Base-by-base conservation (phyloP, 2,797 vertebrate species). In the Manis pentadactyla region DNA sequence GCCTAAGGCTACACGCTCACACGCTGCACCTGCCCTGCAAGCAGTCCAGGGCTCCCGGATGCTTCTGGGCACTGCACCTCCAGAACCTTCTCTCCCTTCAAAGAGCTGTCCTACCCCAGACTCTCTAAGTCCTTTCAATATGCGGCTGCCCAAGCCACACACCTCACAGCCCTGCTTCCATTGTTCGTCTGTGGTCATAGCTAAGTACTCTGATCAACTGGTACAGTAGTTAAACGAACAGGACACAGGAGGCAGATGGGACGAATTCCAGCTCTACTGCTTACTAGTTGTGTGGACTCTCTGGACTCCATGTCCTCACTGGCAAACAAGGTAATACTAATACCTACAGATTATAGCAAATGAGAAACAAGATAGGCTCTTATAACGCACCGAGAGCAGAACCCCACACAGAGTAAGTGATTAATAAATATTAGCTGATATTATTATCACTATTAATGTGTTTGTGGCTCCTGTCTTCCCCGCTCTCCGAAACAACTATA, bases 341-440 rank as follows among this genome's bases (percentile, higher is more conserved):
- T 8, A 7, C 37, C 84, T 57, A 12, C 66, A 49, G 15, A 10
- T 4, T 12, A 10, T 14, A 23, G 19, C 2, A 7, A 49, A 34
- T 81, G 29, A 4, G 10, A 64, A 49, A 23, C 13, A 68, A 74
- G 68, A 75, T 27, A 2, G 4, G 25, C n/a, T 42, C 1, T 11
- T 11, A 15, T 13, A 46, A 4, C 37, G 18, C 18, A 4, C 11
- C 17, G 5, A 29, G 31, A 49, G 5, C 37, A 1, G 5, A 0
- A n/a, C n/a, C 29, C 12, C 5, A 14, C 53, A 9, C 57, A 25
- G 46, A 37, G 46, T 1, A 5, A 2, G 29, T 18, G 49, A 31
- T n/a, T 7, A 29, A 4, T 4, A 8, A 74, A 12, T 14, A 7
- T 2, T 1, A 23, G 63, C 37, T 17, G 49, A 1, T 8, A 0